phyloP scores from a whole-genome alignment of 2,888 invertebrate species.

The Gymnoscelis rufifasciata region DNA sequence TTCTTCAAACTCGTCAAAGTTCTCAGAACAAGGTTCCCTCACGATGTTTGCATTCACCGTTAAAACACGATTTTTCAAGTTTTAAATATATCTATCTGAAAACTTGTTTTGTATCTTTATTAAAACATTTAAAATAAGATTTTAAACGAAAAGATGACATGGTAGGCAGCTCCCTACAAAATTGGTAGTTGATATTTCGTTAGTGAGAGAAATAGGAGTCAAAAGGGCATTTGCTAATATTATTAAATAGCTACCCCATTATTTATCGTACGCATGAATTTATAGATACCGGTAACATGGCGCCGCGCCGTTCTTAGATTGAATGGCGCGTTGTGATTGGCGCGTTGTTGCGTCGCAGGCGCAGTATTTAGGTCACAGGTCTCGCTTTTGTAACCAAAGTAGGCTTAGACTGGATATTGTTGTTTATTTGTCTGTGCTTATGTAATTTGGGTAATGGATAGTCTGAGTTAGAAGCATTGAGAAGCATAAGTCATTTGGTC shows the following conservation, averaged over 20 bases:
- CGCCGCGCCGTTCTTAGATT: conserved; percentile 67
- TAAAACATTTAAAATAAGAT: too few species aligned
- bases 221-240: conserved; percentile 56
- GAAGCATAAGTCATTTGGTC: too few species aligned
- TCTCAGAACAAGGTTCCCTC: too few species aligned
- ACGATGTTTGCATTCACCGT: too few species aligned
- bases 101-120: too few species aligned
- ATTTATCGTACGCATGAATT: conserved; percentile 59
- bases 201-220: conserved; percentile 30
- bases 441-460: conserved; percentile 1
- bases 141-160: too few species aligned
- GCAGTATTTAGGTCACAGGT: conserved; percentile 72
- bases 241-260: conserved; percentile 54
- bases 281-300: conserved; percentile 55
- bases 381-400: conserved; percentile 48
- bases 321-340: conserved; percentile 68
- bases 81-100: too few species aligned
- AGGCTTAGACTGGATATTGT: conserved; percentile 24
- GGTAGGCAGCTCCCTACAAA: conserved; percentile 11
- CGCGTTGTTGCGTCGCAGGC: conserved; percentile 66
- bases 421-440: conserved; percentile 16
- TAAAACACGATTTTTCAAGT: too few species aligned
- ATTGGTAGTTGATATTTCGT: conserved; percentile 22
- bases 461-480: too few species aligned
- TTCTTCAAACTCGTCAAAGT: too few species aligned